A percentile compares a stretch with the other conserved stretches of the same genome.
Evolutionary conservation across 2,888 invertebrate species (phyloP).

Genomic region (Athalia circularis): DNA sequence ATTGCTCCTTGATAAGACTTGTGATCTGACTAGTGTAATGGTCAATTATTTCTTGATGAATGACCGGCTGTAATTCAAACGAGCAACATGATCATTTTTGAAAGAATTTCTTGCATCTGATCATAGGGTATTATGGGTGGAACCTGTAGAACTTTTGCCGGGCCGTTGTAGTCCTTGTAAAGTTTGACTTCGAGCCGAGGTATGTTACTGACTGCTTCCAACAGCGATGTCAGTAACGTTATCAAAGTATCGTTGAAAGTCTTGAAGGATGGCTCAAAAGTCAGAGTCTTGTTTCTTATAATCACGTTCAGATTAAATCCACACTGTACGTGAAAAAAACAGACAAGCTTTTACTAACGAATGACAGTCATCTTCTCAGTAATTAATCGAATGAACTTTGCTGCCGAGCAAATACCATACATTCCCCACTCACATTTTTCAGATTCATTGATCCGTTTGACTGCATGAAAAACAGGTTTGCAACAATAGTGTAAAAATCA

Average conservation of each 20-base stretch:
- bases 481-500: background rate
- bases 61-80: conserved; percentile 80
- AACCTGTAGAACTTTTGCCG: conserved; percentile 56
- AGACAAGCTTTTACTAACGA: conserved; percentile 1
- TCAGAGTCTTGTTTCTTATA: conserved; percentile 79
- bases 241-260: conserved; percentile 84
- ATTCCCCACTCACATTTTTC: conserved; percentile 51
- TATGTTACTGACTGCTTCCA: conserved; percentile 82
- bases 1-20: conserved; percentile 82
- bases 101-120: background rate
- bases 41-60: conserved; percentile 82
- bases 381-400: background rate
- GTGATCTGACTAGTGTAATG: conserved; percentile 79
- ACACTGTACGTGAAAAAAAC: conserved; percentile 74
- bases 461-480: conserved; percentile 49
- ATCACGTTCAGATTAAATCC: conserved; percentile 81
- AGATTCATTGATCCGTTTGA: conserved; percentile 54
- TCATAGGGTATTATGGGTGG: background rate
- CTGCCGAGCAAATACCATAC: background rate
- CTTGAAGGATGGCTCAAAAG: conserved; percentile 85
- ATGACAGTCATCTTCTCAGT: too few species aligned
- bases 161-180: conserved; percentile 79
- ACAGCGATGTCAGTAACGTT: conserved; percentile 84
- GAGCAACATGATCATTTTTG: background rate
- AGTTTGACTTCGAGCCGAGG: conserved; percentile 87